Percentiles rank a stretch among this genome's conserved stretches.
Conservation (phyloP, 2,113 vertebrate genomes). For the Porphyrio hochstetteri region DNA sequence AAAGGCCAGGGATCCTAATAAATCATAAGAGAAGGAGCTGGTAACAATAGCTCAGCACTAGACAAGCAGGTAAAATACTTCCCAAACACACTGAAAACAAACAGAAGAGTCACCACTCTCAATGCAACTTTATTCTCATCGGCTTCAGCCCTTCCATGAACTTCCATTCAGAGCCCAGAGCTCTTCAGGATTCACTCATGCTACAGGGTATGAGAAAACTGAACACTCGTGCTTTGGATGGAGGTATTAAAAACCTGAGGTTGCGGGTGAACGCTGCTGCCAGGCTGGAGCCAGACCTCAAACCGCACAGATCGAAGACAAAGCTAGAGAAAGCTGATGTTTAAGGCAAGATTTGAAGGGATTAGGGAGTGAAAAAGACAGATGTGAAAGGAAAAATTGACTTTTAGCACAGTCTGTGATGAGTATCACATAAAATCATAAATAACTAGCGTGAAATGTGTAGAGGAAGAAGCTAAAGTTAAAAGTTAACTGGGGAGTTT, state of each 20-base stretch:
- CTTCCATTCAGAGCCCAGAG: not conserved
- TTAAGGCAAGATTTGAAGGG: not conserved
- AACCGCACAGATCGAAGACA: accelerated
- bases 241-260: not conserved
- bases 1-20: not conserved
- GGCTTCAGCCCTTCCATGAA: not conserved
- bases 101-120: accelerated
- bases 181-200: not conserved
- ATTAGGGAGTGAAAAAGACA: not conserved
- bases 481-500: not conserved
- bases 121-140: not conserved
- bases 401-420: not conserved
- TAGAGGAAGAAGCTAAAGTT: not conserved
- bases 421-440: not conserved
- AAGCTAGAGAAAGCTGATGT: not conserved
- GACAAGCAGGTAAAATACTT: not conserved
- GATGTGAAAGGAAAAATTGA: not conserved
- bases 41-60: not conserved
- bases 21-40: not conserved
- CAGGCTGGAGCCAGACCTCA: not conserved
- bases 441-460: not conserved
- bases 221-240: not conserved
- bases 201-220: not conserved
- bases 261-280: not conserved
- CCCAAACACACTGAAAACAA: not conserved